Evolutionary conservation across 64 coral and sea anemone species (phyloP).

Genomic region (Porites australiensis): DNA sequence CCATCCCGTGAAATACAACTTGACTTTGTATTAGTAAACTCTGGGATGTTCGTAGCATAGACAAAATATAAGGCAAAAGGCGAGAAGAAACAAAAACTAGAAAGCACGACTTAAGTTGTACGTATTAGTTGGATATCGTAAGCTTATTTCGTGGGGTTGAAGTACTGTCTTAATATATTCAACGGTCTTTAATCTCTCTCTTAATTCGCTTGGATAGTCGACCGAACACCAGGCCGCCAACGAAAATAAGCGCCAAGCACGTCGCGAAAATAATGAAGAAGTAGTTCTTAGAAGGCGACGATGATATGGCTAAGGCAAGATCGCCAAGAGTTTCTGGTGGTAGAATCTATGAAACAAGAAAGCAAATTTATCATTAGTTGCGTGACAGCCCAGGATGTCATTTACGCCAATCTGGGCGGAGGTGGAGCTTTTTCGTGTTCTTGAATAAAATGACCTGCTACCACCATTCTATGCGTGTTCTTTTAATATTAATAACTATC

Average conservation of each 20-base stretch:
- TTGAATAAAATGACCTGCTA: too few species aligned
- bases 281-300: conserved; percentile 88
- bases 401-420: too few species aligned
- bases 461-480: too few species aligned
- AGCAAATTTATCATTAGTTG: not conserved
- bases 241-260: conserved; percentile 80
- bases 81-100: not conserved
- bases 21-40: not conserved
- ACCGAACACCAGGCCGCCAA: conserved; percentile 89
- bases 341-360: conserved; percentile 33
- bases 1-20: not conserved
- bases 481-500: too few species aligned
- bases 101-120: not conserved
- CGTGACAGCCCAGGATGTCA: too few species aligned
- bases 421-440: too few species aligned
- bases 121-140: not conserved
- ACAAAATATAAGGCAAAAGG: too few species aligned
- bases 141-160: not conserved
- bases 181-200: conserved; percentile 82
- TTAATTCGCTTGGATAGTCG: conserved; percentile 85
- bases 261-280: conserved; percentile 93
- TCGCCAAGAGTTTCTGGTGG: conserved; percentile 64
- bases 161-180: not conserved
- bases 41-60: not conserved
- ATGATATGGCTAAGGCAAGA: conserved; percentile 50